Evolutionary conservation across 1,140 invertebrate species (phyloP).

Genomic region (Halotydeus destructor): DNA sequence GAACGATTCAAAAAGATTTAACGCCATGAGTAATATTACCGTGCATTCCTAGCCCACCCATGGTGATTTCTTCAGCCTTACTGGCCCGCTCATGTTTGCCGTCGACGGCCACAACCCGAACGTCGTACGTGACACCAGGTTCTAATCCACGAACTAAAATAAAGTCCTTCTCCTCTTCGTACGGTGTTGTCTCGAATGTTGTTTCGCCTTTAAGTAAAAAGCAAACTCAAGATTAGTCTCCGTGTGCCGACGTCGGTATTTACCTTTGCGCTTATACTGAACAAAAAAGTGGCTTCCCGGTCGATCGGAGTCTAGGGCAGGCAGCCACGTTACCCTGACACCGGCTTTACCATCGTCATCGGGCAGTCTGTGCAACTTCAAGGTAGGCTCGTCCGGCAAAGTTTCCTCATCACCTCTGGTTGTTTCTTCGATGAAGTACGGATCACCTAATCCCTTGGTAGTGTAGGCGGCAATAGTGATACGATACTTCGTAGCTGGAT

Average conservation of each 20-base stretch:
- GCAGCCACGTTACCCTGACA: conserved; percentile 59
- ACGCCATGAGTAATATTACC: too few species aligned
- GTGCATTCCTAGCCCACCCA: conserved; percentile 23
- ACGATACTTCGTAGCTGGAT: conserved; percentile 67
- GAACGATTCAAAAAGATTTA: too few species aligned
- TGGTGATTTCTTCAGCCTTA: conserved; percentile 49
- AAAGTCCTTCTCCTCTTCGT: conserved; percentile 47
- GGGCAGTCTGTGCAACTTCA: conserved; percentile 41
- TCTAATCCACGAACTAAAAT: conserved; percentile 42
- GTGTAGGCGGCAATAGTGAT: conserved; percentile 60
- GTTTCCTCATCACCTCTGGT: conserved; percentile 14
- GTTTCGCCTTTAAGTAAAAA: conserved; percentile 20
- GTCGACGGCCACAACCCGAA: conserved; percentile 76
- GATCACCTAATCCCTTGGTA: conserved; percentile 48
- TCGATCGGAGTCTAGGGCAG: conserved; percentile 40
- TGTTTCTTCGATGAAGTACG: conserved; percentile 20
- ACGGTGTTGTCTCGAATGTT: conserved; percentile 38
- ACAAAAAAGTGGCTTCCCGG: conserved; percentile 37
- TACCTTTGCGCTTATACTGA: conserved; percentile 41
- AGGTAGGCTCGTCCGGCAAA: conserved; percentile 48
- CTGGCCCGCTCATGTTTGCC: conserved; percentile 51
- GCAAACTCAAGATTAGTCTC: conserved; percentile 11
- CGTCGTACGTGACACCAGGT: conserved; percentile 61
- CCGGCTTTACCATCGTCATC: conserved; percentile 48
- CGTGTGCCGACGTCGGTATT: too few species aligned